Evolutionary conservation across 1,140 invertebrate genomes (phyloP), one percentile per base, ranked within the genome.

Genomic region (Laupala kohalensis): DNA sequence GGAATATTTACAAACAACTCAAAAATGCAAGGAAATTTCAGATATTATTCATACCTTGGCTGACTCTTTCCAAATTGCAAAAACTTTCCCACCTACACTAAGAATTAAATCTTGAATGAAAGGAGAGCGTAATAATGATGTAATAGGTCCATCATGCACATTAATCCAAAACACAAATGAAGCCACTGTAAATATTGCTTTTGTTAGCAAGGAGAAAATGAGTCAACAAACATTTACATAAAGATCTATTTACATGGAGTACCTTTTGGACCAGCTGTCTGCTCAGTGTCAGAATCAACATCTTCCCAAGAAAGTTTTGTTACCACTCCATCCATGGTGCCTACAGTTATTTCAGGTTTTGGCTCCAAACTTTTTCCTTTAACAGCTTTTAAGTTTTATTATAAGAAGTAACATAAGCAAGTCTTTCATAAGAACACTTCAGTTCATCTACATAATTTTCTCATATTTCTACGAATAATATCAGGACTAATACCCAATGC

Each of bases 131-230:
- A 83, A 76, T 4, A 84, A 76, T 26, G 83, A 79, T 1, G 82
- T 81, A 19, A 91, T 77, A 3, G 88, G 85, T 0, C 89, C 89
- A 76, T 91, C 87, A 75, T 92, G 90, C 69, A 88, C 84, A 72
- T 76, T 79, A 73, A 82, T 82, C 72, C 79, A 76, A 75, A 78
- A 82, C 28, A 79, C 70, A 77, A 83, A 81, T 72, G 80, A 80
- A 30, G 78, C 79, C 65, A 78, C 78, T 78, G 88, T 85, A 6
- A 79, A 82, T 75, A 86, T 53, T 13, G 6, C 30, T 53, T 13
- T 53, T 53, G 9, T 13, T 53, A 9, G 19, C 37, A 53, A 2
- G 1, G 1, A 53, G 9, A 4, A 53, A 53, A 19, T 53, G 37
- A 53, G 37, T 13, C 19, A 2, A 53, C 37, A 53, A 53, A 53